A percentile compares a stretch with the other conserved stretches of the same genome.
Conservation (phyloP, 2,888 invertebrate genomes). For the Litoditis marina region DNA sequence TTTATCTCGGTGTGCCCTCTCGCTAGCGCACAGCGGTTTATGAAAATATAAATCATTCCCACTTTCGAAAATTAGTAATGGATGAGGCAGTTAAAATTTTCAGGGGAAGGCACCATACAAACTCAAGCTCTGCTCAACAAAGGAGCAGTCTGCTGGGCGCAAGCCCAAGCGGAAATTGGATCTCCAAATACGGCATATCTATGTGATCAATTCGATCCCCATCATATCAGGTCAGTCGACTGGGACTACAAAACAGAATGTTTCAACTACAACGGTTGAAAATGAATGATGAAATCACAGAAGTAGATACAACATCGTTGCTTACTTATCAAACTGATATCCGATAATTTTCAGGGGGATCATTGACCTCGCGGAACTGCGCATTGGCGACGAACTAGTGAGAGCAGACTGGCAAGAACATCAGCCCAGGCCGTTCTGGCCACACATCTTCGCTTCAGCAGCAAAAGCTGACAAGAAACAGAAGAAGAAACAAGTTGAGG, state of each 20-base stretch:
- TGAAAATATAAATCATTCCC: no score
- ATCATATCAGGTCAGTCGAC: conserved; percentile 1
- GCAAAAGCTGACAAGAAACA: conserved; percentile 28
- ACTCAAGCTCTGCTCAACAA: conserved; percentile 22
- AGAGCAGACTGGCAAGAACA: not conserved
- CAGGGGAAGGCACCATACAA: conserved; percentile 27
- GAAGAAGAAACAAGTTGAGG: conserved; percentile 9
- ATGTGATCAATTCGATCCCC: conserved; percentile 24
- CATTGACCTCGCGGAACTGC: conserved; percentile 4
- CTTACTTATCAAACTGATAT: not conserved
- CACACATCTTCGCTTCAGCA: conserved; percentile 26
- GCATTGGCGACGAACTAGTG: not conserved
- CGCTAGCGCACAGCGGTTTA: no score
- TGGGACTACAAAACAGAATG: not conserved
- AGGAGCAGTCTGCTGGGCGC: conserved; percentile 42
- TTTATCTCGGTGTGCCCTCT: no score
- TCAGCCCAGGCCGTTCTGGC: conserved; percentile 19
- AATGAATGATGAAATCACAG: not conserved
- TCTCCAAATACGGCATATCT: conserved; percentile 23
- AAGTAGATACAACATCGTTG: not conserved
- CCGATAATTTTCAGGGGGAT: conserved; percentile 1
- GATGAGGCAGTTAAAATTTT: conserved; percentile 7
- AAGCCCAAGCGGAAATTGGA: conserved; percentile 9
- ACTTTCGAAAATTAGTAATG: not conserved
- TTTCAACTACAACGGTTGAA: not conserved